Evolutionary conservation across 2,888 invertebrate genomes (phyloP).

Genomic region (Eupithecia subumbrata): DNA sequence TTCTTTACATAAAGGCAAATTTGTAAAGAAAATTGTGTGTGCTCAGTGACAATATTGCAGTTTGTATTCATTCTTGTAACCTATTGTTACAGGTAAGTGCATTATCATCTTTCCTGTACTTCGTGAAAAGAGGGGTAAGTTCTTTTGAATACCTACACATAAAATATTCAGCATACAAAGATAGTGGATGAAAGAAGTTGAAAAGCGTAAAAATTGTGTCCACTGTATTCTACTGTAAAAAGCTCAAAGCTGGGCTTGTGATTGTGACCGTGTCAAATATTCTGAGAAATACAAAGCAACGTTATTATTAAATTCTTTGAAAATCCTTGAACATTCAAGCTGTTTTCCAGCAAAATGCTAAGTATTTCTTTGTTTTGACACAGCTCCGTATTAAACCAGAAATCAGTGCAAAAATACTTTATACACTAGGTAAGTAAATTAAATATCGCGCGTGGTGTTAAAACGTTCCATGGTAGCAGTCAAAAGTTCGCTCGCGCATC

Average conservation of each 20-base stretch:
- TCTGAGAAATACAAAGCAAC: not conserved
- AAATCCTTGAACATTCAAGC: conserved; percentile 1
- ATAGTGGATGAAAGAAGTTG: not conserved
- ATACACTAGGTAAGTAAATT: no score
- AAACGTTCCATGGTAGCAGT: not conserved
- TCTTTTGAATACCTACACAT: not conserved
- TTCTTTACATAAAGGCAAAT: not conserved
- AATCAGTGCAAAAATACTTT: not conserved
- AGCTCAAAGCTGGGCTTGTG: not conserved
- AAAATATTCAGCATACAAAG: not conserved
- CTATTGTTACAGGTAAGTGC: not conserved
- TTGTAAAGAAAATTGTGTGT: not conserved
- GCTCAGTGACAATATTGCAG: not conserved
- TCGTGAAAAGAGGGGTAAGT: conserved; percentile 5
- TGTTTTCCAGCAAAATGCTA: not conserved
- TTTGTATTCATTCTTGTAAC: not conserved
- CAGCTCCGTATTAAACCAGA: not conserved
- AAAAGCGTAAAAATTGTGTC: not conserved
- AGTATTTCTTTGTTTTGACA: not conserved
- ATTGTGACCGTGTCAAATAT: not conserved
- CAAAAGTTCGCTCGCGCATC: not conserved
- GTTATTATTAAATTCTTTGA: not conserved
- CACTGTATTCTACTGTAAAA: not conserved
- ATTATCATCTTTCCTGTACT: not conserved
- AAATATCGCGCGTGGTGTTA: no score